These are phyloP conservation scores for Zootermopsis nevadensis DNA, from an alignment of 2,888 invertebrate genomes.

Conservation along the genomic window DNA sequence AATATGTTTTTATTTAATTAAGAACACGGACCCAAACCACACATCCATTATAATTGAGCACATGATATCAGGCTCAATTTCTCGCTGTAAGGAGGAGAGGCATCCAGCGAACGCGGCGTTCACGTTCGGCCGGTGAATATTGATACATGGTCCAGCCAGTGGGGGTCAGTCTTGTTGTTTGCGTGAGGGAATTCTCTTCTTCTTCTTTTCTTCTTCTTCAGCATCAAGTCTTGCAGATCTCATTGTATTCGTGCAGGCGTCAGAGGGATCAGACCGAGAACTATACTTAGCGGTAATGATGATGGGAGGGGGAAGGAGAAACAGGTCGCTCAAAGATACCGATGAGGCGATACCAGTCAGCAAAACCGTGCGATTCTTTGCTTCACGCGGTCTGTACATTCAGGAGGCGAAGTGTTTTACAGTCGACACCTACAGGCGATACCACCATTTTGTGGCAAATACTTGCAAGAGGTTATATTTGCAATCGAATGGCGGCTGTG, in stretches of 20 bases:
- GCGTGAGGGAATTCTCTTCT: slow-evolving; percentile 16
- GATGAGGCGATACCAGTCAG: background rate
- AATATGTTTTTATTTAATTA: slow-evolving; percentile 10
- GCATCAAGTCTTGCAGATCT: background rate
- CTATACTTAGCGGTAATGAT: slow-evolving; percentile 38
- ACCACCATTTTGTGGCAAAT: background rate
- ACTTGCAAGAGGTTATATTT: background rate
- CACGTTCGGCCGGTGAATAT: slow-evolving; percentile 5
- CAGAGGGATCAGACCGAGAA: slow-evolving; percentile 1
- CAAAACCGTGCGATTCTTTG: background rate
- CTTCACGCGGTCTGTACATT: background rate
- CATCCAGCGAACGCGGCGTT: background rate
- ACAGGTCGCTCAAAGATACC: slow-evolving; percentile 33
- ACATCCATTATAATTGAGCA: background rate
- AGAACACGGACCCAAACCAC: background rate
- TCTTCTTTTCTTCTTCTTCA: background rate
- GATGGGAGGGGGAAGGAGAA: background rate
- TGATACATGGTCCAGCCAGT: background rate
- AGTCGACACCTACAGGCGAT: background rate
- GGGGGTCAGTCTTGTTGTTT: background rate
- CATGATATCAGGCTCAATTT: background rate
- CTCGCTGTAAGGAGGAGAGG: no score
- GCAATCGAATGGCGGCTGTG: no score
- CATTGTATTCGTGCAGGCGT: background rate
- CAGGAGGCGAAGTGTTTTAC: background rate